Evolutionary conservation across 2,797 vertebrate species (phyloP).

Genomic region (Sebastes trivittatus): DNA sequence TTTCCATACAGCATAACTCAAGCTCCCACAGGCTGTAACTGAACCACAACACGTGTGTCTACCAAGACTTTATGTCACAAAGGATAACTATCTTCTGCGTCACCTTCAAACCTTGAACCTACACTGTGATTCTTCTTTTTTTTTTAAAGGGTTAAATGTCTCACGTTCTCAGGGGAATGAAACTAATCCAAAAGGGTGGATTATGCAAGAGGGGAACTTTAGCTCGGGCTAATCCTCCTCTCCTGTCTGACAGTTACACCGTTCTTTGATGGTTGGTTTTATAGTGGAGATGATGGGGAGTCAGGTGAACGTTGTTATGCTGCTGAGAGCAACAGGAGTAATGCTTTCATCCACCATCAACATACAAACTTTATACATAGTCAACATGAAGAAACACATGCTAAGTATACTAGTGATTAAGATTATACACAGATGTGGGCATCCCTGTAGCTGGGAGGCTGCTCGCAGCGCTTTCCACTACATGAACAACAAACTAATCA

Average conservation of each 20-base stretch:
- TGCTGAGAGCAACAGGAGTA: background rate
- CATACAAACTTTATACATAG: background rate
- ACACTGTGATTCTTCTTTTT: background rate
- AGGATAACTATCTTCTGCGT: background rate
- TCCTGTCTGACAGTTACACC: slow-evolving; percentile 30
- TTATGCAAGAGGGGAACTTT: slow-evolving; percentile 61
- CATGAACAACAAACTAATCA: slow-evolving; percentile 11
- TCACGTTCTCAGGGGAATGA: slow-evolving; percentile 40
- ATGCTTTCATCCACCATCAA: background rate
- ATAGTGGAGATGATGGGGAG: slow-evolving; percentile 3
- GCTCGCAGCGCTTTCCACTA: slow-evolving; percentile 17
- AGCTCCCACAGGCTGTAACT: background rate
- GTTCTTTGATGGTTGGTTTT: slow-evolving; percentile 35
- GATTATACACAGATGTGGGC: background rate
- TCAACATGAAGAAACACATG: background rate
- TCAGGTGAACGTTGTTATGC: slow-evolving; percentile 12
- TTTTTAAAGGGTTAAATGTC: slow-evolving; percentile 47
- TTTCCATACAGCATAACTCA: background rate
- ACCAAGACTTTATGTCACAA: background rate
- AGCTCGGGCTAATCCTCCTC: slow-evolving; percentile 42
- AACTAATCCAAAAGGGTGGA: slow-evolving; percentile 62
- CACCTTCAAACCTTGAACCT: background rate
- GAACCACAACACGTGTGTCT: background rate
- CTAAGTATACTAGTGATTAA: background rate
- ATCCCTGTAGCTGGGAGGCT: background rate